A percentile compares a stretch with the other conserved stretches of the same genome.
Conservation (phyloP, 2,113 vertebrate species). For the Vimba vimba region DNA sequence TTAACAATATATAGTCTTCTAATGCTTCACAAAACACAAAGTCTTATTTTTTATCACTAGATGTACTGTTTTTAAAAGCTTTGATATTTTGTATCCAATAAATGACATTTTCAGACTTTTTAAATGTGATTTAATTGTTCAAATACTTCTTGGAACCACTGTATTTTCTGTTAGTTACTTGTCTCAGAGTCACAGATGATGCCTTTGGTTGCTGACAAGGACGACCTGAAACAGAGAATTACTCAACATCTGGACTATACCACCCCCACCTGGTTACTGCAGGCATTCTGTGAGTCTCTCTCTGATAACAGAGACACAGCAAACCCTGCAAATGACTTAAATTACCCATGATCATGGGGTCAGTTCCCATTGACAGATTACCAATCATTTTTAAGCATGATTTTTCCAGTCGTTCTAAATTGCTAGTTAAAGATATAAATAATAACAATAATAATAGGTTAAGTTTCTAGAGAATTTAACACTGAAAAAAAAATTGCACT, state of each 20-base stretch:
- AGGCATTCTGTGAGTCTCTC: constrained; percentile 10
- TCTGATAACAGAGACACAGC: neutral
- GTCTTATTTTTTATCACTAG: neutral
- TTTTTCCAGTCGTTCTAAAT: neutral
- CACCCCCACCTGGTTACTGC: constrained; percentile 30
- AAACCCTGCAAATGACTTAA: neutral
- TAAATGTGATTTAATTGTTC: neutral
- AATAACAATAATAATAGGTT: neutral
- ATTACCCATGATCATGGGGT: neutral
- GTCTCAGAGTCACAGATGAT: neutral
- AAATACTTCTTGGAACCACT: neutral
- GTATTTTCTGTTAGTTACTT: too few species aligned
- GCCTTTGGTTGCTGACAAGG: neutral
- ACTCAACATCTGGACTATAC: constrained; percentile 30
- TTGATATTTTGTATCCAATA: neutral
- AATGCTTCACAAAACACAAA: neutral
- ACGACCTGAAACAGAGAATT: neutral
- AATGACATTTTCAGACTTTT: neutral
- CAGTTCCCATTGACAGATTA: neutral
- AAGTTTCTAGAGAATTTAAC: neutral
- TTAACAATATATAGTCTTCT: neutral
- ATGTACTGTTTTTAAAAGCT: neutral
- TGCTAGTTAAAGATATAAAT: neutral
- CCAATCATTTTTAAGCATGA: neutral
- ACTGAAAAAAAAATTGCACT: neutral